Percentiles rank a stretch among this genome's conserved stretches.
Evolutionary conservation across 2,888 invertebrate species (phyloP).

Genomic region (Drymonia ruficornis): DNA sequence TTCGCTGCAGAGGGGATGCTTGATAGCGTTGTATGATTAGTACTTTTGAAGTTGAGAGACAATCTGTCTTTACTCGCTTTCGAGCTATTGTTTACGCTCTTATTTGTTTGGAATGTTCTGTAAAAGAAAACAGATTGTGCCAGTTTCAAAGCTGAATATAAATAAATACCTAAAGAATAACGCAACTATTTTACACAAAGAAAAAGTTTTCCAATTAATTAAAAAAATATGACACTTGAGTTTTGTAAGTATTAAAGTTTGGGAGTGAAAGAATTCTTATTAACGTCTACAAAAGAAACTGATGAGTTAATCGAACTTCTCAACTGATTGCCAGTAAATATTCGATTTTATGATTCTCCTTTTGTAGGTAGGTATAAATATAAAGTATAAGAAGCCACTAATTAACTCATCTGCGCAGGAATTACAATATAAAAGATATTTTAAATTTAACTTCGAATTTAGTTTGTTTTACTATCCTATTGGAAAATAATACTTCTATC

Average conservation of each 20-base stretch:
- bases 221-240: background rate
- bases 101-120: slow-evolving; percentile 1
- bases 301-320: slow-evolving; percentile 1
- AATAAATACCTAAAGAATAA: background rate
- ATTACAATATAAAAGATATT: background rate
- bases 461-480: background rate
- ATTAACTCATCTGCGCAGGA: background rate
- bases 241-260: slow-evolving; percentile 2
- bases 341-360: background rate
- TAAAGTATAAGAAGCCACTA: too few species aligned
- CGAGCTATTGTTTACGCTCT: slow-evolving; percentile 2
- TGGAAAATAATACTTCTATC: background rate
- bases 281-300: background rate
- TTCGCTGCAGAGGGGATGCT: slow-evolving; percentile 22
- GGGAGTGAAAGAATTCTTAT: background rate
- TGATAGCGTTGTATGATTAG: slow-evolving; percentile 30
- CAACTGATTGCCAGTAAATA: slow-evolving; percentile 2
- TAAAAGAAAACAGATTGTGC: background rate
- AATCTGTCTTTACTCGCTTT: slow-evolving; percentile 20
- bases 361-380: too few species aligned
- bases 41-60: slow-evolving; percentile 16
- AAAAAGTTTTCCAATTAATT: background rate
- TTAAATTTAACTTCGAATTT: background rate
- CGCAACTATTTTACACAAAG: background rate
- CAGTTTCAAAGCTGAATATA: background rate